Percentiles rank a stretch among this genome's conserved stretches.
Evolutionary conservation across 2,888 invertebrate species (phyloP).

Genomic region (Subacronicta megacephala): DNA sequence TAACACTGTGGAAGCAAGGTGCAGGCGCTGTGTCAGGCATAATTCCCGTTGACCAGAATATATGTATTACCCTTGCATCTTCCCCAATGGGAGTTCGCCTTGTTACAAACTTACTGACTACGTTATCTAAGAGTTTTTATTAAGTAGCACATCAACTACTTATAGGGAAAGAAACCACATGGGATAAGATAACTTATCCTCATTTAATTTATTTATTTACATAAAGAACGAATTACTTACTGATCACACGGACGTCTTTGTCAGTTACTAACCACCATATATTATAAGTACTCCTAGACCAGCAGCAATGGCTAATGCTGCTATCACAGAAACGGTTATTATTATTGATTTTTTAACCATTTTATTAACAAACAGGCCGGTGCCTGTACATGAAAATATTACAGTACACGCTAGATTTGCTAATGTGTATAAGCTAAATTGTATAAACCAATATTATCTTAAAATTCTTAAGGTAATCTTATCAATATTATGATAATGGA

Average conservation of each 20-base stretch:
- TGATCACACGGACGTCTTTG: constrained; percentile 40
- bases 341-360: constrained; percentile 59
- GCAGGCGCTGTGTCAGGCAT: no score
- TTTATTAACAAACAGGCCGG: constrained; percentile 1
- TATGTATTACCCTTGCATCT: no score
- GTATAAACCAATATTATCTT: constrained; percentile 17
- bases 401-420: constrained; percentile 1
- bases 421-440: constrained; percentile 4
- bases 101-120: no score
- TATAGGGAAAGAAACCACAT: no score
- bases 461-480: neutral
- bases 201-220: no score
- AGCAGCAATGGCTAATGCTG: constrained; percentile 52
- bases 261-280: constrained; percentile 69
- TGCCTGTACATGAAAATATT: constrained; percentile 3
- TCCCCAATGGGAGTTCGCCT: no score
- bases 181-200: no score
- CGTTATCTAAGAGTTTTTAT: no score
- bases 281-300: constrained; percentile 66
- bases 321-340: constrained; percentile 57
- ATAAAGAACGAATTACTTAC: no score
- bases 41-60: no score
- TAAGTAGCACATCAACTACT: no score
- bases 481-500: constrained; percentile 20
- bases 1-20: no score